These are phyloP conservation scores for Megastigmus dorsalis DNA, from an alignment of 2,888 invertebrate species.

Conservation along the genomic window DNA sequence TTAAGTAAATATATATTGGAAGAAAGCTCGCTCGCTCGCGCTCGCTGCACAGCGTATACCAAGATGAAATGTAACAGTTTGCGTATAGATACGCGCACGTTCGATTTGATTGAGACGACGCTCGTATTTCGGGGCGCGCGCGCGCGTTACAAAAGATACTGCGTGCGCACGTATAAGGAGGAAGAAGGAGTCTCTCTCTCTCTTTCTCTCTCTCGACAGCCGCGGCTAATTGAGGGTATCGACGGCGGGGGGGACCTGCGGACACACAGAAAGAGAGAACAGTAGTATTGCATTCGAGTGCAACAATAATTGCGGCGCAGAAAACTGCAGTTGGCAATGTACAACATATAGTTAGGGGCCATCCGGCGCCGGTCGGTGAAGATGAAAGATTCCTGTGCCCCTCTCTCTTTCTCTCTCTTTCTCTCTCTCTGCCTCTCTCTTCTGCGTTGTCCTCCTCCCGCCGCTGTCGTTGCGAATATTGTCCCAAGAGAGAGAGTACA, in stretches of 20 bases:
- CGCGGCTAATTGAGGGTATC: constrained; percentile 49
- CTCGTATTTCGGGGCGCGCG: background rate
- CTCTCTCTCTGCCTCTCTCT: no score
- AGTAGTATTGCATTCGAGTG: constrained; percentile 43
- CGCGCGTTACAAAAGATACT: background rate
- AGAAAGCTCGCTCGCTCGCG: background rate
- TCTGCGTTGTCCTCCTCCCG: no score
- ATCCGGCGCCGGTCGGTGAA: constrained; percentile 68
- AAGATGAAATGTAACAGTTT: constrained; percentile 29
- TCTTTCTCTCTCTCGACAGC: constrained; percentile 21
- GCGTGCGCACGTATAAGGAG: background rate
- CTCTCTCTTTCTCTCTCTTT: no score
- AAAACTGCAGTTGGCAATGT: constrained; percentile 60
- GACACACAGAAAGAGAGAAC: background rate
- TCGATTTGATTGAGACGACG: constrained; percentile 46
- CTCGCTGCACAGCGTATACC: no score
- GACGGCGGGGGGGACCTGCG: constrained; percentile 4
- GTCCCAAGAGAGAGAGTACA: no score
- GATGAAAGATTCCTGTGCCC: constrained; percentile 70
- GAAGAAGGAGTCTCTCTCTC: no score
- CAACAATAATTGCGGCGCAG: constrained; percentile 45
- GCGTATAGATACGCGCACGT: constrained; percentile 12
- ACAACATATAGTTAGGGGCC: constrained; percentile 69
- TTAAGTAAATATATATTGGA: constrained; percentile 14
- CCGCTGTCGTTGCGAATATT: background rate